Base-by-base conservation (phyloP, 2,797 vertebrate species). In the Sebastes paucispinis region DNA sequence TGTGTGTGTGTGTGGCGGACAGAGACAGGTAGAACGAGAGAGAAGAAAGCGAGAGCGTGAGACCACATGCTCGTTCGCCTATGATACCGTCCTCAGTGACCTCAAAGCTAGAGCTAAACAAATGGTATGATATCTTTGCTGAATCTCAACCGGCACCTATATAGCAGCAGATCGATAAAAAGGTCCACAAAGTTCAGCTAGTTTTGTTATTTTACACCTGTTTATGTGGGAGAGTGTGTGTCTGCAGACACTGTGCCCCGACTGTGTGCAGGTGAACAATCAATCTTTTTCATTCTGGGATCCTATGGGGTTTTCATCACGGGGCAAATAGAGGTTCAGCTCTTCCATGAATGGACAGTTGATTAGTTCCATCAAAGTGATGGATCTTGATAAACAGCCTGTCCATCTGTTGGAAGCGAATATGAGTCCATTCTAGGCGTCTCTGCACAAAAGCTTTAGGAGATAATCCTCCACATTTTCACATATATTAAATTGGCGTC, bases 321-420 rank as follows among this genome's bases (percentile, higher is more conserved):
- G 1, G 47, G 58, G 16, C 20, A 85, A 69, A 81, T 54, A 66
- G 57, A 81, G 55, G 69, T 77, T 62, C 66, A 39, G 60, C 73
- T 70, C 74, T 70, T 36, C n/a, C 65, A 24, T 90, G 88, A 92
- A 91, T 87, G 63, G 80, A 73, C 73, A 71, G 63, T 71, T 90
- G 84, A 92, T 92, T 88, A 88, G 77, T 60, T 52, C 34, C 27
- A 74, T 81, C 63, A 65, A 73, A 75, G 8, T 72, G 60, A 83
- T 68, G 32, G 50, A 64, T 70, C 59, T 70, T 82, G 75, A 84
- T 79, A 77, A 86, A 83, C 16, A 80, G 65, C 47, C 52, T 65
- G 52, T 79, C 58, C 69, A 79, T 80, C 64, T 80, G 75, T 4
- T 43, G 14, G 8, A 52, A 65, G 25, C n/a, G 31, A 82, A 8